phyloP scores from a whole-genome alignment of 2,797 vertebrate species.

The Champsocephalus esox region DNA sequence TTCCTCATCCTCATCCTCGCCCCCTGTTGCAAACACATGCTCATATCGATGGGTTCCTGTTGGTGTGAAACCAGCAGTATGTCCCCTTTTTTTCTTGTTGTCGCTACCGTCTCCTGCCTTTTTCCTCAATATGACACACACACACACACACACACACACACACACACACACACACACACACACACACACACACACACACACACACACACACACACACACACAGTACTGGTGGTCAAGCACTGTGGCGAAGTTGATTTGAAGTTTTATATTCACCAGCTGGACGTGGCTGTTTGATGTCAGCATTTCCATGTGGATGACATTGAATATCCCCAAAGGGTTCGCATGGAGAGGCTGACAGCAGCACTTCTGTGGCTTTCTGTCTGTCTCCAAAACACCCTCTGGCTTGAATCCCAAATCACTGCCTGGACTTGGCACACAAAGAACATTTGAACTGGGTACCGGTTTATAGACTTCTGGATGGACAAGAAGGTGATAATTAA shows the following conservation, averaged over 20 bases:
- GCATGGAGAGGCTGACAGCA: conserved; percentile 6
- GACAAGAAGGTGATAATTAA: not conserved
- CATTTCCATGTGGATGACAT: conserved; percentile 16
- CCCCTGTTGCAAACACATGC: not conserved
- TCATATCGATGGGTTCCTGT: not conserved
- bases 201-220: too few relatives aligned
- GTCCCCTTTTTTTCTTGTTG: not conserved
- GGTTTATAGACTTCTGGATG: not conserved
- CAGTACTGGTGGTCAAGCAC: not conserved
- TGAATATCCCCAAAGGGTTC: conserved; percentile 4
- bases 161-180: too few relatives aligned
- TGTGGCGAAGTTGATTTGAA: conserved; percentile 16
- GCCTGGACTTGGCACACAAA: not conserved
- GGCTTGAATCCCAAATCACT: not conserved
- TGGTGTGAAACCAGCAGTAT: not conserved
- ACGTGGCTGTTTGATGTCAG: conserved; percentile 19
- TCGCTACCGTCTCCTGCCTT: not conserved
- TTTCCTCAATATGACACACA: too few relatives aligned
- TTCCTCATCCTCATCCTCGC: not conserved
- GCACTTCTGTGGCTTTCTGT: not conserved
- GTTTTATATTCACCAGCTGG: conserved; percentile 37
- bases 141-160: too few relatives aligned
- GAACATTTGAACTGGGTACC: not conserved
- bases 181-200: too few relatives aligned
- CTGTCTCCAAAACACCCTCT: conserved; percentile 8